phyloP scores from a whole-genome alignment of 2,797 vertebrate genomes.

The Nannoperca australis region DNA sequence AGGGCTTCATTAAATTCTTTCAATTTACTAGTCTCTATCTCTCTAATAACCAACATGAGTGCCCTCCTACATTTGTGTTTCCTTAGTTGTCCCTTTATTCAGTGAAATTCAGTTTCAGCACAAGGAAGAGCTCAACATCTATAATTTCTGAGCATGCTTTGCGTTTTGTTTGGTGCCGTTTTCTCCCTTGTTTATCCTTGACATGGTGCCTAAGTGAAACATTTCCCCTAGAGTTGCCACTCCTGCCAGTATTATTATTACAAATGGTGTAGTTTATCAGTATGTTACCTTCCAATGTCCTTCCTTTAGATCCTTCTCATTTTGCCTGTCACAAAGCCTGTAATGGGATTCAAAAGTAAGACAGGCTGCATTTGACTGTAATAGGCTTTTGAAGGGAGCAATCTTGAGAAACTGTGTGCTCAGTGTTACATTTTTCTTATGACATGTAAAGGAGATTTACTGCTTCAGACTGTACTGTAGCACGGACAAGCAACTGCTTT shows the following conservation, averaged over 20 bases:
- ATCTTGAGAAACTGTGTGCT: slow-evolving; percentile 45
- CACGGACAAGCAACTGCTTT: not conserved
- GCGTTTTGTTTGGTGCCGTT: slow-evolving; percentile 29
- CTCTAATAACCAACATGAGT: slow-evolving; percentile 55
- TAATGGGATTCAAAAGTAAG: slow-evolving; percentile 71
- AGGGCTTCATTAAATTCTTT: slow-evolving; percentile 54
- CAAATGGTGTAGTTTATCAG: slow-evolving; percentile 74
- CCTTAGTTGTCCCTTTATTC: slow-evolving; percentile 25
- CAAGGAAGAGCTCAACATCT: slow-evolving; percentile 26
- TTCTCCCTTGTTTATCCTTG: slow-evolving; percentile 42
- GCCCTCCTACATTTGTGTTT: slow-evolving; percentile 40
- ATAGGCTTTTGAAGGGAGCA: slow-evolving; percentile 60
- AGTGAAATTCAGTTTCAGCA: slow-evolving; percentile 39
- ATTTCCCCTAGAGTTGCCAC: slow-evolving; percentile 62
- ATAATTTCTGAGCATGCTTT: slow-evolving; percentile 40
- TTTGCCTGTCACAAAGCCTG: slow-evolving; percentile 61
- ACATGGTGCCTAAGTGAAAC: slow-evolving; percentile 66
- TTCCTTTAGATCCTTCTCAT: slow-evolving; percentile 70
- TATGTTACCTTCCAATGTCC: slow-evolving; percentile 64
- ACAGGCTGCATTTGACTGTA: slow-evolving; percentile 60
- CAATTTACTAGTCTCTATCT: slow-evolving; percentile 60
- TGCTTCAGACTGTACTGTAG: slow-evolving; percentile 10
- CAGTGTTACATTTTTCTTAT: slow-evolving; percentile 42
- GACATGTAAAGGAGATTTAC: slow-evolving; percentile 42
- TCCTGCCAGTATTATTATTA: slow-evolving; percentile 66